Evolutionary conservation across 2,888 invertebrate species (phyloP).

Genomic region (Thera obeliscata): DNA sequence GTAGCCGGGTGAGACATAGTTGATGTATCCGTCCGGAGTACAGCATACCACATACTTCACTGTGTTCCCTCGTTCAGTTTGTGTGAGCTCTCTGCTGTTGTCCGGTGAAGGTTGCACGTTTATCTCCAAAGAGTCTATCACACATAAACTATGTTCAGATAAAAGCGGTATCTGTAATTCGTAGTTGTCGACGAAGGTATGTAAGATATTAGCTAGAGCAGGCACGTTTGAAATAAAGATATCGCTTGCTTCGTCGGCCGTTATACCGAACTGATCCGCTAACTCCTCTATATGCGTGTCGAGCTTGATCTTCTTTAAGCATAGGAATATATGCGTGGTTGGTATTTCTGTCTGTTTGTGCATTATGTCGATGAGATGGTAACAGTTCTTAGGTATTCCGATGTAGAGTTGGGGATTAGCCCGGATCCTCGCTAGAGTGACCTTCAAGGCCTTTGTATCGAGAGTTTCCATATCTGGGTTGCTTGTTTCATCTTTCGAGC

Average conservation of each 20-base stretch:
- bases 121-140: conserved; percentile 7
- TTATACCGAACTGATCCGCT: conserved; percentile 14
- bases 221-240: neutral
- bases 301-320: conserved; percentile 11
- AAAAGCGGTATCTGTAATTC: neutral
- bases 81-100: conserved; percentile 1
- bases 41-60: conserved; percentile 13
- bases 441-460: conserved; percentile 2
- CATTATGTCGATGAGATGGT: conserved; percentile 6
- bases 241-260: neutral
- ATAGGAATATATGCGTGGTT: conserved; percentile 5
- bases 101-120: neutral
- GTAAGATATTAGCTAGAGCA: neutral
- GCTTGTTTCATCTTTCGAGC: neutral
- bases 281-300: conserved; percentile 15
- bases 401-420: conserved; percentile 17
- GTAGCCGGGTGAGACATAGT: conserved; percentile 17
- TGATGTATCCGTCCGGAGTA: conserved; percentile 4
- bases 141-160: neutral
- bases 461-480: neutral
- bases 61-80: conserved; percentile 12
- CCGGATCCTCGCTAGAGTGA: conserved; percentile 8
- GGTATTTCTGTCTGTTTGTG: conserved; percentile 3
- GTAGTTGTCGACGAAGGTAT: conserved; percentile 1
- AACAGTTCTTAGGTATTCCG: conserved; percentile 13